Percentiles rank a stretch among this genome's conserved stretches.
Conservation (phyloP, 2,113 vertebrate species). For the Aythya baeri region DNA sequence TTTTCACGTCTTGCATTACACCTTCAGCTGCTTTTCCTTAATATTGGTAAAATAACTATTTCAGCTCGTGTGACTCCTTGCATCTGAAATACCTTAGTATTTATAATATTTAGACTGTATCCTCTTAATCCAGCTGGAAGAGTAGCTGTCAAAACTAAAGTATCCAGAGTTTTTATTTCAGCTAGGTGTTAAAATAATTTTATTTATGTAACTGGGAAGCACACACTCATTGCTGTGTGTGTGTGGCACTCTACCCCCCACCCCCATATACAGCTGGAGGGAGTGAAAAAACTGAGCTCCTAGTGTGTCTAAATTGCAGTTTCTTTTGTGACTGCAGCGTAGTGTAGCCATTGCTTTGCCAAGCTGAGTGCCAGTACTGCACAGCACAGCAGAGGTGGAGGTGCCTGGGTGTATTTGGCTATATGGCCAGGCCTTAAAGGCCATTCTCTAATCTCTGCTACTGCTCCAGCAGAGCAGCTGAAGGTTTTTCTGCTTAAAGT, state of each 20-base stretch:
- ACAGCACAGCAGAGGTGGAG: fast-evolving
- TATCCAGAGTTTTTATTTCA: neutral
- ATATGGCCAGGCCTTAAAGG: fast-evolving
- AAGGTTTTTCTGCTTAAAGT: neutral
- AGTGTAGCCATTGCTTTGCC: neutral
- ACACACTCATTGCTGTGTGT: neutral
- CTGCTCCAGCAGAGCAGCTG: neutral
- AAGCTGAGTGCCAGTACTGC: fast-evolving
- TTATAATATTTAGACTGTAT: neutral
- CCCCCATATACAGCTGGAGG: too few species aligned
- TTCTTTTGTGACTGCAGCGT: neutral
- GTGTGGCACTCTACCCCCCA: too few species aligned
- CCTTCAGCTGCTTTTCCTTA: neutral
- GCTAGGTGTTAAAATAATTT: neutral
- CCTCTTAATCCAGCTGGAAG: neutral
- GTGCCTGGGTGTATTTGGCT: fast-evolving
- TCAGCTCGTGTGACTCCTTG: neutral
- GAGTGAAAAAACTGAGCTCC: neutral
- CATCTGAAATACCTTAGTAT: neutral
- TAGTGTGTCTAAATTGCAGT: neutral
- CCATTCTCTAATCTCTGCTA: neutral
- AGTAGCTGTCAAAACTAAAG: neutral
- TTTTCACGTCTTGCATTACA: neutral
- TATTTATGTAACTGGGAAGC: neutral
- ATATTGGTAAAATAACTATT: neutral